Evolutionary conservation across 2,888 invertebrate genomes (phyloP).

Genomic region (Hypolimnas misippus): DNA sequence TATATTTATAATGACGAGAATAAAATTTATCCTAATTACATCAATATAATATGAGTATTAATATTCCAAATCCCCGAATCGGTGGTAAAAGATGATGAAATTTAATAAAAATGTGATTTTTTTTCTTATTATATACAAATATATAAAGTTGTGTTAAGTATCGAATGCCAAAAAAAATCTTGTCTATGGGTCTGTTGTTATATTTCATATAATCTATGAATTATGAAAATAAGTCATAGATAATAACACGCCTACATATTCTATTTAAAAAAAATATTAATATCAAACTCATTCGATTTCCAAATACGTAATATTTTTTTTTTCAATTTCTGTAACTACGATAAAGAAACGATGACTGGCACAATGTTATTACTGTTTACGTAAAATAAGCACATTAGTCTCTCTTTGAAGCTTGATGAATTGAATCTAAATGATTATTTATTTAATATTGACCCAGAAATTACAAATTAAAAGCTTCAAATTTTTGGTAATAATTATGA

Average conservation of each 20-base stretch:
- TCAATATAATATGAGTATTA: slow-evolving; percentile 68
- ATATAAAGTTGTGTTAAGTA: slow-evolving; percentile 22
- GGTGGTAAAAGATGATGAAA: slow-evolving; percentile 62
- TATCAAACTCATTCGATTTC: no score
- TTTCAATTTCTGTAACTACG: no score
- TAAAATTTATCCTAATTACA: slow-evolving; percentile 52
- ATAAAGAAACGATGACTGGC: no score
- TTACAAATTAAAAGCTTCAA: background rate
- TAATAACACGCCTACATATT: no score
- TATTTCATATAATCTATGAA: no score
- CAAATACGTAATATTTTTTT: no score
- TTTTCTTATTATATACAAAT: slow-evolving; percentile 22
- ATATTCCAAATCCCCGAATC: slow-evolving; percentile 58
- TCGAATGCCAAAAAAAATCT: slow-evolving; percentile 18
- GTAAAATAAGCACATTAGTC: no score
- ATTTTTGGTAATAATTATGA: background rate
- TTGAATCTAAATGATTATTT: no score
- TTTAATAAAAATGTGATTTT: slow-evolving; percentile 15
- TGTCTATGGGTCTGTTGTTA: background rate
- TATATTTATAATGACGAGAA: slow-evolving; percentile 74
- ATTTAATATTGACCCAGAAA: background rate
- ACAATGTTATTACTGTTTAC: no score
- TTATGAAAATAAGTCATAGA: no score
- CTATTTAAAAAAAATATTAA: no score
- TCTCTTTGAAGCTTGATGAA: no score